Base-by-base conservation (phyloP, 2,797 vertebrate genomes). In the Myioborus melanocephalus region DNA sequence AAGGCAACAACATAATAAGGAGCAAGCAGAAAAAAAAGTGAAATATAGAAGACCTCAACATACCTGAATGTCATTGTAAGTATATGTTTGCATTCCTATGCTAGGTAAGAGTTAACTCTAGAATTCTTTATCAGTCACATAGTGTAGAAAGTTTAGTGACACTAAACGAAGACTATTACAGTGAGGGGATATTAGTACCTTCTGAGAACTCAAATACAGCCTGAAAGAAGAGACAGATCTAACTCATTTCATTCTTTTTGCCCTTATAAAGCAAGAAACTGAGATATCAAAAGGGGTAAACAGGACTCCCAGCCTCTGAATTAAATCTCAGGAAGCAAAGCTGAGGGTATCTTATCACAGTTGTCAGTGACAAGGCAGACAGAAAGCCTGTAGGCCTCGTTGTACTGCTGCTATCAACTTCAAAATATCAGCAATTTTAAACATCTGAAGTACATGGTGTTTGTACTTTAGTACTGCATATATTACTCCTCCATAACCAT, bases 391-490 rank as follows among this genome's bases (percentile, higher is more conserved):
- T 52, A 83, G 69, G 66, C 32, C 72, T 76, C 24, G 27, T 28
- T 83, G 24, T 71, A 32, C 56, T 85, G 32, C 63, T 82, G 59
- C 37, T 89, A 77, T 86, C 68, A 85, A 66, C 46, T 34, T 39
- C 76, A 90, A 93, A 94, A 41, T n/a, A 95, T 60, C 85, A 77
- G 44, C 64, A 91, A 41, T 81, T 95, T 89, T 61, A 90, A 93
- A 93, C 4, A 4, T 46, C 47, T 93, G 41, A 87, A 96, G 50
- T 46, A 23, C 12, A 49, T 10, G 5, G 46, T 60, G 32, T 66
- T 94, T 73, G 27, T 70, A 44, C 37, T 85, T 80, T n/a, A 50
- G 20, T 39, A 47, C 43, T 46, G 10, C 46, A 60, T 49, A 55
- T 53, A 30, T 71, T 64, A 49, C 14, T 63, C 15, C 17, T 47